Evolutionary conservation across 1,140 invertebrate genomes (phyloP), one percentile per base, ranked within the genome.

Genomic region (Lordiphosa mommai): DNA sequence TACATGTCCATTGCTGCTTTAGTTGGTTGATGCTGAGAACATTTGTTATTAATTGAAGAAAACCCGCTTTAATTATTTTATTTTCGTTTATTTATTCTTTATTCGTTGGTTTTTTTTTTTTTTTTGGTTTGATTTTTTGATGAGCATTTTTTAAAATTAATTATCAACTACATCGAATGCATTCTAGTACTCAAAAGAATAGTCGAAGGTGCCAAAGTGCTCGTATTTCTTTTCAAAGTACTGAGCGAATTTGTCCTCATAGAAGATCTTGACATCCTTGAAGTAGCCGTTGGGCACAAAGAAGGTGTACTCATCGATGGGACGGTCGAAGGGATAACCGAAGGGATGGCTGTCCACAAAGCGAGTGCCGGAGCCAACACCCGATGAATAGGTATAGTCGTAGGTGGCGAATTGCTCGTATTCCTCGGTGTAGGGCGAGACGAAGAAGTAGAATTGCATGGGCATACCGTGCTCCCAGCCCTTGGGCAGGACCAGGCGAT

Each of bases 401-500:
- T 53, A 86, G 69, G 56, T 82, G 37, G 76, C 61, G 64, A 65
- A 79, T 30, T 71, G 72, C 40, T 80, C 70, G 48, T 79, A 69
- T 0, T 70, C 84, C 90, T 70, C 80, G 41, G 49, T 33, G 40
- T 86, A 87, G 7, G 80, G 88, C 6, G 88, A 90, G 2, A 93
- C 88, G 9, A 90, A 80, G 41, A 92, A 89, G 74, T 90, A 93
- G 41, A 95, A 80, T 56, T 92, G 91, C 89, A 92, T 93, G 23
- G 91, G 89, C 79, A 91, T 89, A 46, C 94, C 94, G 56, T 90
- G 90, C 23, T 89, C 87, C 50, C 86, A 91, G 41, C 92, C 92
- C 43, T 91, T 92, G 16, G 92, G 92, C 16, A 93, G 76, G 16
- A 91, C 61, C 23, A 93, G 77, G 47, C 92, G 91, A 60, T 91